Evolutionary conservation across 2,888 invertebrate genomes (phyloP).

Genomic region (Lochmaea capreae): DNA sequence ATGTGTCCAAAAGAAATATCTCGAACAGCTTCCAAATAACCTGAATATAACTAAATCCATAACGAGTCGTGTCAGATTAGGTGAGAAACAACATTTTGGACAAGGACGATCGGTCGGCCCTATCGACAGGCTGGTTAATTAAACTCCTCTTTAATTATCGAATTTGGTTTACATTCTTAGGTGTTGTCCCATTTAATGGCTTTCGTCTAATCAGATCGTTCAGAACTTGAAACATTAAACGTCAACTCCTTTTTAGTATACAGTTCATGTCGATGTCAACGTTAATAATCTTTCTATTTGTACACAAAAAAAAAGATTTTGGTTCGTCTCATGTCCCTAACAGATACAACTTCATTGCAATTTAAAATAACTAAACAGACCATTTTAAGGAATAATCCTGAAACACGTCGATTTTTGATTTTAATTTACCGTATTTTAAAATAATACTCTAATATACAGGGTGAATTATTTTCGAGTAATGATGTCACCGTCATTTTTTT

Average conservation of each 20-base stretch:
- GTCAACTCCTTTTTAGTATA: conserved; percentile 13
- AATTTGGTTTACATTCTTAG: conserved; percentile 36
- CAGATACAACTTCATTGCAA: too few species aligned
- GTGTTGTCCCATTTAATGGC: conserved; percentile 39
- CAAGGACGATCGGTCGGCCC: conserved; percentile 9
- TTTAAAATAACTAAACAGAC: too few species aligned
- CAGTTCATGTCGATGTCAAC: conserved; percentile 4
- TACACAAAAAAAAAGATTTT: not conserved
- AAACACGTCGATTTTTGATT: too few species aligned
- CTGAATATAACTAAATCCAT: conserved; percentile 10
- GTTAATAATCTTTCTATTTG: not conserved
- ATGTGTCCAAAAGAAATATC: too few species aligned
- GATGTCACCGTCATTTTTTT: too few species aligned
- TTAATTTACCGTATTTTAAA: too few species aligned
- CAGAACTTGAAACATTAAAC: conserved; percentile 14
- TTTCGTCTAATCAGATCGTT: conserved; percentile 31
- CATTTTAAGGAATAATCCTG: too few species aligned
- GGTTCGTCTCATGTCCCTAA: too few species aligned
- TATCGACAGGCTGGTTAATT: conserved; percentile 35
- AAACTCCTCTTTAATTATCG: conserved; percentile 37
- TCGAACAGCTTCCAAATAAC: not conserved
- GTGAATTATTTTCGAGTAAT: too few species aligned
- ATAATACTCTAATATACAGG: too few species aligned
- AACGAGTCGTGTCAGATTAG: conserved; percentile 24
- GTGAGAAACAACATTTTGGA: conserved; percentile 12